A percentile compares a stretch with the other conserved stretches of the same genome.
phyloP scores from a whole-genome alignment of 2,888 invertebrate genomes.

The Eutolmus rufibarbis region DNA sequence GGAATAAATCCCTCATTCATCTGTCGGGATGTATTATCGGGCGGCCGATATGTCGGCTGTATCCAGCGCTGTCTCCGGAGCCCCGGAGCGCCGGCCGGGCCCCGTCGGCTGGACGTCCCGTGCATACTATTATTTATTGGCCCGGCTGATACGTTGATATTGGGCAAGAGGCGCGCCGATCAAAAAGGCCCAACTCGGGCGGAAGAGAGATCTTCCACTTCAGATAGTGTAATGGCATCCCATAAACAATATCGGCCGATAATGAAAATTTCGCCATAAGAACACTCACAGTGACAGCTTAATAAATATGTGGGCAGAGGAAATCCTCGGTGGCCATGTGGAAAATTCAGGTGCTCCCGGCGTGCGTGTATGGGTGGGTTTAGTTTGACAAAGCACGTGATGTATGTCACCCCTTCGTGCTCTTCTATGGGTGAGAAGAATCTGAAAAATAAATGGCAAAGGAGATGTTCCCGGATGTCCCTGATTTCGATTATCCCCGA shows the following conservation, averaged over 20 bases:
- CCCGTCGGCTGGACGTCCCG: background rate
- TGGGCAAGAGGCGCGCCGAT: conserved; percentile 31
- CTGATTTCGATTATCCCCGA: background rate
- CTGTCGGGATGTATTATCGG: conserved; percentile 49
- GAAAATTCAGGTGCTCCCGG: conserved; percentile 19
- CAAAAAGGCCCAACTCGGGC: background rate
- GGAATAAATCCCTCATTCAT: conserved; percentile 53
- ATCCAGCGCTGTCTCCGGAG: conserved; percentile 12
- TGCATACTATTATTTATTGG: conserved; percentile 44
- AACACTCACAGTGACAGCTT: conserved; percentile 46
- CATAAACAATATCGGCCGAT: conserved; percentile 48
- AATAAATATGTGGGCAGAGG: conserved; percentile 44
- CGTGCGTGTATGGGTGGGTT: background rate
- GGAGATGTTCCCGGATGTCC: background rate
- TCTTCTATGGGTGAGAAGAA: background rate
- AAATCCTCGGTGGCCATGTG: conserved; percentile 22
- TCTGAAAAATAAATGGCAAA: background rate
- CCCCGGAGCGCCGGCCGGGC: background rate
- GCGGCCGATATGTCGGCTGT: conserved; percentile 14
- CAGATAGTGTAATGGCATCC: conserved; percentile 48
- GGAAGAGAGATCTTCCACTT: conserved; percentile 46
- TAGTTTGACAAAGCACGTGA: conserved; percentile 17
- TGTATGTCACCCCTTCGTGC: conserved; percentile 9
- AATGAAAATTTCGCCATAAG: conserved; percentile 46
- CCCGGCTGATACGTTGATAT: conserved; percentile 44